Evolutionary conservation across 1,140 invertebrate genomes (phyloP).

Genomic region (Laupala kohalensis): DNA sequence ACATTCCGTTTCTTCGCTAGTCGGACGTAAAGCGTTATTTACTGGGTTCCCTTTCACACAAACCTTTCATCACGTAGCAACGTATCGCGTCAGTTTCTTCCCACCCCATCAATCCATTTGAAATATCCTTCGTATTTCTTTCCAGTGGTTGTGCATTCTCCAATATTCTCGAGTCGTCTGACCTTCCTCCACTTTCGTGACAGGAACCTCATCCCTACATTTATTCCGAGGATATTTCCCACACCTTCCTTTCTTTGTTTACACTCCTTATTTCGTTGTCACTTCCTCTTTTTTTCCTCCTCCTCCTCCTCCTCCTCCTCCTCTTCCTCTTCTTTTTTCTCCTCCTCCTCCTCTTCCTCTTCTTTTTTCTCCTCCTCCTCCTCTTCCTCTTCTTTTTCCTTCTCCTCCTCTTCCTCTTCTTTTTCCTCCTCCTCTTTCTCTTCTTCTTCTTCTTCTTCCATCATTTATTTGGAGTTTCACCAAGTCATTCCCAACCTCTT

Average conservation of each 20-base stretch:
- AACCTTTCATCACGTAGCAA: too few species aligned
- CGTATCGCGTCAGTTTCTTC: too few species aligned
- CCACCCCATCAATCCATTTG: not conserved
- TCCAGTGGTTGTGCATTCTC: not conserved
- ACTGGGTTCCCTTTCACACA: too few species aligned
- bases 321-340: not conserved
- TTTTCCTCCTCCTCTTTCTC: not conserved
- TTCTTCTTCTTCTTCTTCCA: constrained; percentile 7
- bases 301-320: not conserved
- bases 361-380: not conserved
- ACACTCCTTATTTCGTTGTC: not conserved
- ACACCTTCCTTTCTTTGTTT: not conserved
- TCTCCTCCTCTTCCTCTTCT: not conserved
- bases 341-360: not conserved
- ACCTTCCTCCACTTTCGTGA: too few species aligned
- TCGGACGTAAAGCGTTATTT: too few species aligned
- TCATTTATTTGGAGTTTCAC: too few species aligned
- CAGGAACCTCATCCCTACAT: too few species aligned
- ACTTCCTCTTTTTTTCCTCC: not conserved
- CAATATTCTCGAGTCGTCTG: too few species aligned
- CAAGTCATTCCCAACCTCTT: constrained; percentile 1
- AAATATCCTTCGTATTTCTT: not conserved
- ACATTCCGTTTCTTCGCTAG: too few species aligned
- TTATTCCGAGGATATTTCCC: not conserved
- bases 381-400: constrained; percentile 10